These are phyloP conservation scores for Decapterus maruadsi DNA, from an alignment of 2,797 vertebrate species.

Conservation along the genomic window DNA sequence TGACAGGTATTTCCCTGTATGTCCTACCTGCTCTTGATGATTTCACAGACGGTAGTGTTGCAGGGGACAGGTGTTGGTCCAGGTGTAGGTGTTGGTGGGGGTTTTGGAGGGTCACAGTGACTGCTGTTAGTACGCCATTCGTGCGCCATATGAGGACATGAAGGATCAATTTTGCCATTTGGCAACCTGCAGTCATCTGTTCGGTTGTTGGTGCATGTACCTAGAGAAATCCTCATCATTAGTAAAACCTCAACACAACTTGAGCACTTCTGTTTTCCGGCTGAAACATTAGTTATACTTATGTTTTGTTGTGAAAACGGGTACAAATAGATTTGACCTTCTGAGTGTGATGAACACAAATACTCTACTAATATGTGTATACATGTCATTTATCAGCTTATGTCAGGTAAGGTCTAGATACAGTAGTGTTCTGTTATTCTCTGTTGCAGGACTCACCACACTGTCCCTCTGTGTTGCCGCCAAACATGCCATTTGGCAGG, in stretches of 20 bases:
- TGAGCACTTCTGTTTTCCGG: not conserved
- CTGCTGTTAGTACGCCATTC: conserved; percentile 85
- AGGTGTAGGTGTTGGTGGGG: not conserved
- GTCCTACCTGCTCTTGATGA: conserved; percentile 72
- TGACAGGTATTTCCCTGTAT: not conserved
- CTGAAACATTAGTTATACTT: not conserved
- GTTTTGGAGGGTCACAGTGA: conserved; percentile 29
- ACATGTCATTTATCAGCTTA: not conserved
- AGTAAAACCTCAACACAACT: not conserved
- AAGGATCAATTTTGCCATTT: conserved; percentile 72
- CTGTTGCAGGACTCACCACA: conserved; percentile 85
- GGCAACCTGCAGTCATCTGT: conserved; percentile 90
- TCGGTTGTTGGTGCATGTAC: conserved; percentile 88
- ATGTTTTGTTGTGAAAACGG: not conserved
- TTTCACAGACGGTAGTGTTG: conserved; percentile 65
- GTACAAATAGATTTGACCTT: not conserved
- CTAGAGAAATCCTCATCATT: conserved; percentile 68
- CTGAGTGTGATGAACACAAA: not conserved
- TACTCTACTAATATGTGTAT: not conserved
- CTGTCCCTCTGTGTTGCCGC: conserved; percentile 91
- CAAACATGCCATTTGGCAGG: conserved; percentile 84
- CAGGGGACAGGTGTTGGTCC: not conserved
- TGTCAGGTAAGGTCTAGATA: not conserved
- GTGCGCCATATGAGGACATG: conserved; percentile 87
- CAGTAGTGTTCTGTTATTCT: not conserved